These are phyloP conservation scores for Echinometra lucunter DNA, from an alignment of 53 echinoderm and acorn worm genomes.

Conservation along the genomic window DNA sequence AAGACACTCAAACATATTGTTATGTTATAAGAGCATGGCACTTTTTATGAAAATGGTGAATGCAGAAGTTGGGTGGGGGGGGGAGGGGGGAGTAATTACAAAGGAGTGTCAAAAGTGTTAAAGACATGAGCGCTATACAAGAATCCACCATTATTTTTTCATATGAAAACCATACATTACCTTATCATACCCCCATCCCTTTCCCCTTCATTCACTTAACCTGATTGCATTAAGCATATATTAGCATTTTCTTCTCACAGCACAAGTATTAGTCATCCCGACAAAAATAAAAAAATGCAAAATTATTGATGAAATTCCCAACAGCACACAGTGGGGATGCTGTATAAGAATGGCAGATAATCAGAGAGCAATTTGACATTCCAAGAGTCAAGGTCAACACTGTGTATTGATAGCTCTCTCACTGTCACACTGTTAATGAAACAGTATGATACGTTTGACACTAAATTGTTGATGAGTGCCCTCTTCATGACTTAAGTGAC, in stretches of 20 bases:
- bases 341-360: neutral
- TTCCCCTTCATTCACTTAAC: neutral
- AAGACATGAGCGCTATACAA: too few species aligned
- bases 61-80: too few species aligned
- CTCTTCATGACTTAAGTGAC: neutral
- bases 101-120: too few species aligned
- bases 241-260: neutral
- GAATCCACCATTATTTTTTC: too few species aligned
- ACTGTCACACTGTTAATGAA: neutral
- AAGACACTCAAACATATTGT: neutral
- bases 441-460: neutral
- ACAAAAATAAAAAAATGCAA: slow-evolving; percentile 15
- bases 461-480: neutral
- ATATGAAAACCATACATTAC: too few species aligned
- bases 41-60: neutral
- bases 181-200: neutral
- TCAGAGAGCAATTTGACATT: neutral
- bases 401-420: neutral
- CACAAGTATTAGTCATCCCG: neutral
- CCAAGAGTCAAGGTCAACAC: neutral
- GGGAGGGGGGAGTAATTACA: too few species aligned
- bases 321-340: neutral
- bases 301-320: slow-evolving; percentile 16
- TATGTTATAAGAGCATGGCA: neutral
- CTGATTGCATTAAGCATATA: neutral